These are phyloP conservation scores for Drosophila lacertosa DNA, from an alignment of 1,140 invertebrate species.

Conservation along the genomic window DNA sequence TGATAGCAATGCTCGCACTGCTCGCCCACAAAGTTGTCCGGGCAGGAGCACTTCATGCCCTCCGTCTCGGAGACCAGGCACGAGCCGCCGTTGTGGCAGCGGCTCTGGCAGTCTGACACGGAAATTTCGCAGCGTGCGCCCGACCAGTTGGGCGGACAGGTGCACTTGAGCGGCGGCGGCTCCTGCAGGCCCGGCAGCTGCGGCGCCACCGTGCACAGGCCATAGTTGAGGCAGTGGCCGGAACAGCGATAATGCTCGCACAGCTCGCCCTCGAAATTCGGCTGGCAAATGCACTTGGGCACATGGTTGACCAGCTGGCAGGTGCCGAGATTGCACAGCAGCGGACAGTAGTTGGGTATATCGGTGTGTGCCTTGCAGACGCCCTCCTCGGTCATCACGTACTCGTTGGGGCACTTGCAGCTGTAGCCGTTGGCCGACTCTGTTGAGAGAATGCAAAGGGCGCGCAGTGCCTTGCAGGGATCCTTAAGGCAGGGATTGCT, in stretches of 20 bases:
- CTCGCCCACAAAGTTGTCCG: slow-evolving; percentile 69
- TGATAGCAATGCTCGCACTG: slow-evolving; percentile 83
- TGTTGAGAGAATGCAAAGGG: slow-evolving; percentile 86
- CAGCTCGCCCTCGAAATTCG: slow-evolving; percentile 86
- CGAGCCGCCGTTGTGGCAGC: slow-evolving; percentile 79
- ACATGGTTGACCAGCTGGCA: slow-evolving; percentile 85
- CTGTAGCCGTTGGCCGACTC: slow-evolving; percentile 77
- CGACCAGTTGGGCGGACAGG: slow-evolving; percentile 87
- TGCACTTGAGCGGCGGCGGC: slow-evolving; percentile 85
- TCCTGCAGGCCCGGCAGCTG: slow-evolving; percentile 64
- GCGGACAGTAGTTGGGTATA: slow-evolving; percentile 81
- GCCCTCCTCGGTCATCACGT: slow-evolving; percentile 75
- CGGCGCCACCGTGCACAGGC: slow-evolving; percentile 85
- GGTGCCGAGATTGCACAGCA: slow-evolving; percentile 85
- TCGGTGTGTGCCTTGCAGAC: slow-evolving; percentile 67
- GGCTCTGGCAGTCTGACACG: slow-evolving; percentile 84
- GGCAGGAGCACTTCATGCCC: slow-evolving; percentile 80
- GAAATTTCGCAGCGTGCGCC: slow-evolving; percentile 88
- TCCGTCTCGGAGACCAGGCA: slow-evolving; percentile 69
- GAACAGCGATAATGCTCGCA: slow-evolving; percentile 88
- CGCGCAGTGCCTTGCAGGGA: slow-evolving; percentile 85
- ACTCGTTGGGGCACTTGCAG: slow-evolving; percentile 89
- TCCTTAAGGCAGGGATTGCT: slow-evolving; percentile 84
- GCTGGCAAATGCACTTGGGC: slow-evolving; percentile 86
- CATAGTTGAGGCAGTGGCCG: slow-evolving; percentile 87